Conservation (phyloP, 2,888 invertebrate genomes). For the Hemithea aestivaria region DNA sequence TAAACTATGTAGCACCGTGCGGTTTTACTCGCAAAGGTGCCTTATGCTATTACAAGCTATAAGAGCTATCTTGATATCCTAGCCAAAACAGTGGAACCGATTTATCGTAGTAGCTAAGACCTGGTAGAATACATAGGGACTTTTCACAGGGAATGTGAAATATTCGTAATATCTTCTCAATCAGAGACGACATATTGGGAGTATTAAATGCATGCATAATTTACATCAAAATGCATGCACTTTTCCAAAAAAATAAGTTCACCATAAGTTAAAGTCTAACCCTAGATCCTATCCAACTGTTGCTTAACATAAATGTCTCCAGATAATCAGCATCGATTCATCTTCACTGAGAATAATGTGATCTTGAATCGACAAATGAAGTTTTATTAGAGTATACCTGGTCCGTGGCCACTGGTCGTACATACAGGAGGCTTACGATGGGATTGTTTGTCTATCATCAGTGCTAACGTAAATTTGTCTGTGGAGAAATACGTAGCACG, state of each 20-base stretch:
- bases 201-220: no score
- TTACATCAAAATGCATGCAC: background rate
- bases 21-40: no score
- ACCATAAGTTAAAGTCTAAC: no score
- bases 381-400: slow-evolving; percentile 46
- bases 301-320: slow-evolving; percentile 9
- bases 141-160: no score
- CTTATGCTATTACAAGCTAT: no score
- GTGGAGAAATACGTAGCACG: slow-evolving; percentile 48
- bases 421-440: slow-evolving; percentile 40
- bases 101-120: no score
- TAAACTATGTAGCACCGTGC: no score
- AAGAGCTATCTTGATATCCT: no score
- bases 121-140: no score
- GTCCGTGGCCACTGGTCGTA: slow-evolving; percentile 21
- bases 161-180: no score
- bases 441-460: slow-evolving; percentile 60
- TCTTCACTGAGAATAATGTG: slow-evolving; percentile 35
- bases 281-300: background rate
- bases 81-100: no score
- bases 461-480: slow-evolving; percentile 67
- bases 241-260: background rate
- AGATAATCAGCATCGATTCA: slow-evolving; percentile 22
- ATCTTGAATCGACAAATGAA: slow-evolving; percentile 46
- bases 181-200: no score